Evolutionary conservation across 2,797 vertebrate species (phyloP), one percentile per base, ranked within the genome.

Genomic region (Rhabdomys pumilio): DNA sequence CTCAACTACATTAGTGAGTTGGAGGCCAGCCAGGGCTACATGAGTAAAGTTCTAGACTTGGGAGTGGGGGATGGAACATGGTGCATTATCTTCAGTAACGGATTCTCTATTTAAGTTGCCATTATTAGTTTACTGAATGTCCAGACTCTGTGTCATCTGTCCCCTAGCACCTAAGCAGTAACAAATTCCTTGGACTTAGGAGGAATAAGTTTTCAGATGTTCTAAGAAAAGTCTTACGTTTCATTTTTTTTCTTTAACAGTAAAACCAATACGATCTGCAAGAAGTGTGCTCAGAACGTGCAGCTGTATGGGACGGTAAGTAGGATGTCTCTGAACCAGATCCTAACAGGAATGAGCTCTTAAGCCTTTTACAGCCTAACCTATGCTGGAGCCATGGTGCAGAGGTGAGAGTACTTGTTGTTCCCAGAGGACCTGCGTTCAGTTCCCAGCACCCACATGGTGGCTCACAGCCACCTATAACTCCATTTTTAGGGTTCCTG

Each of bases 201-300:
- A 96, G n/a, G 47, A 80, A 61, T 92, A 29, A 6, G 0, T 95
- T 92, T 96, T 95, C 83, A 96, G n/a, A 73, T 77, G 9, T 87
- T 94, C 75, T 95, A 87, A 94, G 57, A 50, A 90, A 96, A 96
- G 12, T 59, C 11, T 83, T 92, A 26, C 95, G 11, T 96, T 50
- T 97, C 1, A 8, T 95, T 95, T 93, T 38, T 38, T 95, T 97
- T 84, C 95, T 93, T 95, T 94, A 65, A 95, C 98, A 99, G 99
- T 98, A 99, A 99, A 99, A 99, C 99, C 96, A 99, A 99, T 98
- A 99, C 99, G 34, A 99, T 99, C 98, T 99, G 99, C 98, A 99
- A 99, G 99, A 99, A 99, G 97, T 99, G 99, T 97, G 99, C 99
- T 96, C 99, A 99, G 98, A 99, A 99, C 9, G 99, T 99, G 96